phyloP scores from a whole-genome alignment of 2,888 invertebrate genomes.

The Petrolisthes cinctipes region DNA sequence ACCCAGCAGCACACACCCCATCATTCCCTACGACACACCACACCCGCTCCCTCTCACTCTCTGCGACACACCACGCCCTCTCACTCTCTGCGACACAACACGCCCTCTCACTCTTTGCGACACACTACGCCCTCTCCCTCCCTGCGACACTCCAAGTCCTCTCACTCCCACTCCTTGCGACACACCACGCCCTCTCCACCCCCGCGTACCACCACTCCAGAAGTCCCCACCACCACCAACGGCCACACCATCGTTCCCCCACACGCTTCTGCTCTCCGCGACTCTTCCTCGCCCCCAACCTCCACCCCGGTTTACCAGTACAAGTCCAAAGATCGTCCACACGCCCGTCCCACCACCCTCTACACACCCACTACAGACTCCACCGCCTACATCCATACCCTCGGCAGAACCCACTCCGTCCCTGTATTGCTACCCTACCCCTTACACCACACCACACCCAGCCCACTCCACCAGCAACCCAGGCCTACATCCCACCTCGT shows the following conservation, averaged over 20 bases:
- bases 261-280: neutral
- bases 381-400: constrained; percentile 26
- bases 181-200: neutral
- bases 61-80: neutral
- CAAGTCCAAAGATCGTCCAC: neutral
- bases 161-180: neutral
- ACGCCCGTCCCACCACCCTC: constrained; percentile 14
- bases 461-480: neutral
- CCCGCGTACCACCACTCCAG: neutral
- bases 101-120: neutral
- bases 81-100: neutral
- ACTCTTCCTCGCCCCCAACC: neutral
- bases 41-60: neutral
- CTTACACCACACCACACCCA: neutral
- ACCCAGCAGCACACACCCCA: neutral
- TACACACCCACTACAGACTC: constrained; percentile 29
- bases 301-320: constrained; percentile 36
- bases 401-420: constrained; percentile 33
- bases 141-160: neutral
- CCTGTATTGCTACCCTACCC: constrained; percentile 34
- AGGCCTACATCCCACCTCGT: neutral
- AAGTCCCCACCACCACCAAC: constrained; percentile 26
- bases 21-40: neutral
- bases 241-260: constrained; percentile 40
- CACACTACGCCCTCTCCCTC: neutral